phyloP scores from a whole-genome alignment of 2,888 invertebrate genomes.

The Oligia latruncula region DNA sequence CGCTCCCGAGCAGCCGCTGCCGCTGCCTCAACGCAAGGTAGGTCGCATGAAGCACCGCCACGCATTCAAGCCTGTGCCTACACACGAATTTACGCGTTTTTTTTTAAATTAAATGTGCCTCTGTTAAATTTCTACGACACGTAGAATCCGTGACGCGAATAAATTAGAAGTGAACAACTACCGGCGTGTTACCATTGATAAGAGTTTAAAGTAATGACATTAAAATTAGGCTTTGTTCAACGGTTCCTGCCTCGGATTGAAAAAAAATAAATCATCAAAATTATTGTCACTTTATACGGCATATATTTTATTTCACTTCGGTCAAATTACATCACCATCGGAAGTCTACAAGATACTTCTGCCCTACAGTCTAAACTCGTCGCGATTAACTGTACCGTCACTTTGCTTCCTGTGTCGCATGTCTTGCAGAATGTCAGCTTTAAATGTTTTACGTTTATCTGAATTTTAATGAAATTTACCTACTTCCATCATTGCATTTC shows the following conservation, averaged over 20 bases:
- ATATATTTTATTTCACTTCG: background rate
- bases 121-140: slow-evolving; percentile 65
- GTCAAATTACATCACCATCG: slow-evolving; percentile 20
- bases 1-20: slow-evolving; percentile 58
- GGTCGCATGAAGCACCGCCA: slow-evolving; percentile 83
- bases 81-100: slow-evolving; percentile 62
- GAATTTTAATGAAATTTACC: slow-evolving; percentile 51
- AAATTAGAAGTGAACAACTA: slow-evolving; percentile 60
- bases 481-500: background rate
- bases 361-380: background rate
- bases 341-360: background rate
- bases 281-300: background rate
- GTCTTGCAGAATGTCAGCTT: slow-evolving; percentile 68
- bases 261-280: background rate
- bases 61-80: slow-evolving; percentile 69
- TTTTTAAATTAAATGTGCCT: slow-evolving; percentile 67
- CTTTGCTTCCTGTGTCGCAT: slow-evolving; percentile 74
- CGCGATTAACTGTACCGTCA: slow-evolving; percentile 7
- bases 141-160: slow-evolving; percentile 66
- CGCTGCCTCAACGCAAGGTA: slow-evolving; percentile 74
- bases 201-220: slow-evolving; percentile 24
- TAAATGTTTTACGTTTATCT: slow-evolving; percentile 66
- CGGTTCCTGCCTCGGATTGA: background rate
- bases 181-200: slow-evolving; percentile 28
- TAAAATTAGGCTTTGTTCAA: slow-evolving; percentile 10